Percentiles rank a stretch among this genome's conserved stretches.
These are phyloP conservation scores for Acromyrmex charruanus DNA, from an alignment of 1,140 invertebrate genomes.

Conservation along the genomic window DNA sequence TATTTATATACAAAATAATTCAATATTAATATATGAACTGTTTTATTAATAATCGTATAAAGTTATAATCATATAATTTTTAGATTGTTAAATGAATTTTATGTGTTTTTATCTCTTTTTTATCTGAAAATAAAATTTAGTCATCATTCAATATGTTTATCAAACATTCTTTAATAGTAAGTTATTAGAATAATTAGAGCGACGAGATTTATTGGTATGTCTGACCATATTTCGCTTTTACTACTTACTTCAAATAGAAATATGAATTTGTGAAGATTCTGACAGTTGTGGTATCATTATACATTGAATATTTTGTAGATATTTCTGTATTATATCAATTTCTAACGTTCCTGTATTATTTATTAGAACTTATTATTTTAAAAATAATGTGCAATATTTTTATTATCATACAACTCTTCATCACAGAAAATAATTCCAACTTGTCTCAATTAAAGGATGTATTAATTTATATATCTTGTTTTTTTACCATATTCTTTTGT, in stretches of 20 bases:
- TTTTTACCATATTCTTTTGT: not conserved
- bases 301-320: not conserved
- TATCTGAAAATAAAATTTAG: not conserved
- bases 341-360: not conserved
- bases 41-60: slow-evolving; percentile 39
- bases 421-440: not conserved
- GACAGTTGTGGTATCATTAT: not conserved
- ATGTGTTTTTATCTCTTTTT: slow-evolving; percentile 11
- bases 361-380: not conserved
- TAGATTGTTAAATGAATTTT: not conserved
- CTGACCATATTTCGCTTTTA: slow-evolving; percentile 16
- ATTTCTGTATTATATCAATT: not conserved
- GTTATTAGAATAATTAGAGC: not conserved
- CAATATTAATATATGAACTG: slow-evolving; percentile 10
- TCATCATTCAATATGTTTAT: not conserved
- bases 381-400: not conserved
- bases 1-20: slow-evolving; percentile 26
- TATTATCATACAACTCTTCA: not conserved
- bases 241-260: not conserved
- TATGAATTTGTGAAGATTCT: not conserved
- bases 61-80: slow-evolving; percentile 2
- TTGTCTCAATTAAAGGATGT: not conserved
- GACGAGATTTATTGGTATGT: not conserved
- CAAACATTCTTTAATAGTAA: not conserved
- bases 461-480: slow-evolving; percentile 5